phyloP scores from a whole-genome alignment of 1,140 invertebrate species.

The Ladona fulva region DNA sequence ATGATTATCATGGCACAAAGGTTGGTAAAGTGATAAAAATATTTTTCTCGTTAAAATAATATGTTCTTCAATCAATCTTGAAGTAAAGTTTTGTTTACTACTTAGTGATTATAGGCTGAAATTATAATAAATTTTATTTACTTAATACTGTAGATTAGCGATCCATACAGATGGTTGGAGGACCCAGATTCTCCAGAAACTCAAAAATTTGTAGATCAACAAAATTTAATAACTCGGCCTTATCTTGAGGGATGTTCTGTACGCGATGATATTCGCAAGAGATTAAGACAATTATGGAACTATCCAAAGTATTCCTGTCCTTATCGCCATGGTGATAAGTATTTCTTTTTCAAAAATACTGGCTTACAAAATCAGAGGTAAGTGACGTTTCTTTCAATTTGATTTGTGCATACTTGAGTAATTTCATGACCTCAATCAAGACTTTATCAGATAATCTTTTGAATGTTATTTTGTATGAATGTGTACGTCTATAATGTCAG shows the following conservation, averaged over 20 bases:
- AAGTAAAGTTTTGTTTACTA: conserved; percentile 10
- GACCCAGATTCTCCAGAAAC: conserved; percentile 90
- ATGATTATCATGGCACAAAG: conserved; percentile 74
- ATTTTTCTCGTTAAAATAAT: neutral
- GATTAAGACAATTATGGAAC: conserved; percentile 87
- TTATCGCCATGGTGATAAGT: conserved; percentile 26
- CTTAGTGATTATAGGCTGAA: no score
- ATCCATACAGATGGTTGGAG: conserved; percentile 96
- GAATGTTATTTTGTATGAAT: no score
- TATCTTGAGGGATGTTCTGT: conserved; percentile 70
- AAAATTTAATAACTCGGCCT: conserved; percentile 82
- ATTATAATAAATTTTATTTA: no score
- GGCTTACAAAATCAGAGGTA: conserved; percentile 95
- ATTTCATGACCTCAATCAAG: no score
- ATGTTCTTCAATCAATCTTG: conserved; percentile 15
- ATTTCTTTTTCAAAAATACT: conserved; percentile 29
- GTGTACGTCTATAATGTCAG: no score
- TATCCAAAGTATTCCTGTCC: conserved; percentile 69
- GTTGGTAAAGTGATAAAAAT: conserved; percentile 39
- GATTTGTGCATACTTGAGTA: no score
- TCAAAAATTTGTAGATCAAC: conserved; percentile 79
- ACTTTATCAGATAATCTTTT: no score
- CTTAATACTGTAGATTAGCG: conserved; percentile 55
- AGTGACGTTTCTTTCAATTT: conserved; percentile 20
- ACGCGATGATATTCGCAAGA: conserved; percentile 60